Evolutionary conservation across 2,113 vertebrate species (phyloP).

Genomic region (Hucho hucho): DNA sequence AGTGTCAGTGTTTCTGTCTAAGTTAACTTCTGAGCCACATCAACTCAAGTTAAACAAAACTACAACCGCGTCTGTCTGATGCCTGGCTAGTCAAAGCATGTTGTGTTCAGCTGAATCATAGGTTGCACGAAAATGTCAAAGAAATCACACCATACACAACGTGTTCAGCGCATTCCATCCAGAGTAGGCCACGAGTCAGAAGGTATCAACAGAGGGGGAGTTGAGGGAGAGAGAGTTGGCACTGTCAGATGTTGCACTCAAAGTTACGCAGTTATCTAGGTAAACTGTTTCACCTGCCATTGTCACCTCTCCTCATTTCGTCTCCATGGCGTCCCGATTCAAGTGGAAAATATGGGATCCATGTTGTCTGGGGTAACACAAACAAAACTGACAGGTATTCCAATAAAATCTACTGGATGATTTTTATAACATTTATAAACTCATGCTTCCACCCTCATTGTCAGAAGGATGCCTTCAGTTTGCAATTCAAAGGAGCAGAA

Average conservation of each 20-base stretch:
- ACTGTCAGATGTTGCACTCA: slow-evolving; percentile 79
- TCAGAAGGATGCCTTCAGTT: slow-evolving; percentile 57
- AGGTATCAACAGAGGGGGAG: slow-evolving; percentile 26
- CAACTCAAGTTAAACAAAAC: slow-evolving; percentile 56
- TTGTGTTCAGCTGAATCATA: slow-evolving; percentile 66
- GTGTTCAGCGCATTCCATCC: slow-evolving; percentile 55
- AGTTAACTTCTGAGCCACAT: not conserved
- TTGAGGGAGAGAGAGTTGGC: slow-evolving; percentile 34
- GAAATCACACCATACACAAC: slow-evolving; percentile 50
- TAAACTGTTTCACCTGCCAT: slow-evolving; percentile 61
- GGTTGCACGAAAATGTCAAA: slow-evolving; percentile 58
- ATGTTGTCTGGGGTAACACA: slow-evolving; percentile 63
- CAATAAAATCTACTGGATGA: slow-evolving; percentile 69
- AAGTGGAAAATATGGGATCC: slow-evolving; percentile 71
- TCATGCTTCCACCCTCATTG: slow-evolving; percentile 54
- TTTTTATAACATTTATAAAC: slow-evolving; percentile 64
- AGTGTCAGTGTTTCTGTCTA: not conserved
- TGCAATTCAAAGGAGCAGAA: slow-evolving; percentile 61
- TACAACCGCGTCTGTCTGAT: slow-evolving; percentile 44
- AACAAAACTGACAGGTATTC: slow-evolving; percentile 71
- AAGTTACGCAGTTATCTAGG: slow-evolving; percentile 68
- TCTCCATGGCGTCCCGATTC: slow-evolving; percentile 72
- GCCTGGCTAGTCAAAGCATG: slow-evolving; percentile 69
- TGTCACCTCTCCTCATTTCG: slow-evolving; percentile 4
- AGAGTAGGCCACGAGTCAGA: slow-evolving; percentile 32